These are phyloP conservation scores for Sebastes fasciatus DNA, from an alignment of 2,113 vertebrate genomes.

Conservation along the genomic window DNA sequence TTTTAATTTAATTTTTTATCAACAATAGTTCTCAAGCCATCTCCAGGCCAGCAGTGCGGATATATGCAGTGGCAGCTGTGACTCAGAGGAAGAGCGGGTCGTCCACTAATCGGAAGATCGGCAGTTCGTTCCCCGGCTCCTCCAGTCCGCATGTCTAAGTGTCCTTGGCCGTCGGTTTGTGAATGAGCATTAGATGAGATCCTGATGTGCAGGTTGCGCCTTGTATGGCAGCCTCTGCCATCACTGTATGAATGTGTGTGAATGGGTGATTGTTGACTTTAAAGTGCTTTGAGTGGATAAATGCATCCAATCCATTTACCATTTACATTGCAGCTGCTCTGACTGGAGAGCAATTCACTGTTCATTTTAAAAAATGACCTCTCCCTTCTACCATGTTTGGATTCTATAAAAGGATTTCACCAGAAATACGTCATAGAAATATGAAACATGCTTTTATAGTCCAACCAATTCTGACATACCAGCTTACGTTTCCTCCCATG, in stretches of 20 bases:
- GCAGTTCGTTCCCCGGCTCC: too few species aligned
- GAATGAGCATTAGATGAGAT: too few species aligned
- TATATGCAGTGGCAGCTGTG: neutral
- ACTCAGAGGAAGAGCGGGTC: too few species aligned
- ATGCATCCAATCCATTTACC: too few species aligned
- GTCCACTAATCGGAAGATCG: too few species aligned
- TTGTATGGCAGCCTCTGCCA: too few species aligned
- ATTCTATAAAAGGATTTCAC: constrained; percentile 26
- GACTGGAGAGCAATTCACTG: constrained; percentile 21
- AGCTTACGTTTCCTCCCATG: neutral
- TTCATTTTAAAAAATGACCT: constrained; percentile 17
- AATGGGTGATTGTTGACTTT: too few species aligned
- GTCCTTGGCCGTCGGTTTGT: too few species aligned
- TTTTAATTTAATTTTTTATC: constrained; percentile 36
- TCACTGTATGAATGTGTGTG: too few species aligned
- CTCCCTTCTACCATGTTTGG: neutral
- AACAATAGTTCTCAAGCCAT: constrained; percentile 9
- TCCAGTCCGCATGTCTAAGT: too few species aligned
- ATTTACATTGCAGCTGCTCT: constrained; percentile 3
- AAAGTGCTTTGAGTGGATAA: too few species aligned
- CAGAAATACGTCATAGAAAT: neutral
- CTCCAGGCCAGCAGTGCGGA: constrained; percentile 4
- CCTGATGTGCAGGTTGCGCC: too few species aligned
- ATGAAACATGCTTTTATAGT: neutral
- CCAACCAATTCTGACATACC: neutral